Percentiles rank a stretch among this genome's conserved stretches.
These are phyloP conservation scores for Troilus luridus DNA, from an alignment of 2,888 invertebrate genomes.

Conservation along the genomic window DNA sequence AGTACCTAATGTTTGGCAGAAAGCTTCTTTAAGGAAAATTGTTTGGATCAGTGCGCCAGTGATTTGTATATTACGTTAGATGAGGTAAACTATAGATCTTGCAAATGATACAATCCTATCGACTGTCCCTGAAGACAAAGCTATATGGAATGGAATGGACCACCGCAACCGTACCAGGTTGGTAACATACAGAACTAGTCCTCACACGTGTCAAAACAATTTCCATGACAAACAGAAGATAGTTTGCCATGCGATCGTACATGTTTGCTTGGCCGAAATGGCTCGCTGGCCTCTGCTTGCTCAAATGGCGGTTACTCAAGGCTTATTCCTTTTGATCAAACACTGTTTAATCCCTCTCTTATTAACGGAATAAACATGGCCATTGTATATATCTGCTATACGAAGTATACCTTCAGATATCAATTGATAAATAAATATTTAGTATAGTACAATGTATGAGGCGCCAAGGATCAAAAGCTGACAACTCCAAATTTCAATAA, in stretches of 20 bases:
- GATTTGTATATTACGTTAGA: no score
- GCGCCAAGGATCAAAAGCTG: no score
- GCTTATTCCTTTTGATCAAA: slow-evolving; percentile 19
- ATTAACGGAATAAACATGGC: neutral
- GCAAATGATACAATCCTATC: no score
- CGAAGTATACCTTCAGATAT: neutral
- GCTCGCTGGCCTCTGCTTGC: neutral
- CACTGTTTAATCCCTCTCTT: neutral
- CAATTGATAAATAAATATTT: neutral
- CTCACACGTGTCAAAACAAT: slow-evolving; percentile 7
- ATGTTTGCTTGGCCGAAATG: neutral
- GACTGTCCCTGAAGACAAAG: no score
- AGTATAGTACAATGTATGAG: no score
- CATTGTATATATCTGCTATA: neutral
- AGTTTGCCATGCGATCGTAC: neutral
- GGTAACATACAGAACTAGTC: neutral
- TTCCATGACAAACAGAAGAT: neutral
- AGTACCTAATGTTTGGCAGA: no score
- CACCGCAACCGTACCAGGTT: neutral
- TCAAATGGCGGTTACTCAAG: neutral
- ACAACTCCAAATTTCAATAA: no score
- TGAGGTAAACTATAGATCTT: no score
- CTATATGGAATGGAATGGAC: neutral
- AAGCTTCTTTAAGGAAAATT: no score
- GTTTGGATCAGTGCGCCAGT: no score